A percentile compares a stretch with the other conserved stretches of the same genome.
phyloP scores from a whole-genome alignment of 1,140 invertebrate genomes.

The Neocloeon triangulifer region DNA sequence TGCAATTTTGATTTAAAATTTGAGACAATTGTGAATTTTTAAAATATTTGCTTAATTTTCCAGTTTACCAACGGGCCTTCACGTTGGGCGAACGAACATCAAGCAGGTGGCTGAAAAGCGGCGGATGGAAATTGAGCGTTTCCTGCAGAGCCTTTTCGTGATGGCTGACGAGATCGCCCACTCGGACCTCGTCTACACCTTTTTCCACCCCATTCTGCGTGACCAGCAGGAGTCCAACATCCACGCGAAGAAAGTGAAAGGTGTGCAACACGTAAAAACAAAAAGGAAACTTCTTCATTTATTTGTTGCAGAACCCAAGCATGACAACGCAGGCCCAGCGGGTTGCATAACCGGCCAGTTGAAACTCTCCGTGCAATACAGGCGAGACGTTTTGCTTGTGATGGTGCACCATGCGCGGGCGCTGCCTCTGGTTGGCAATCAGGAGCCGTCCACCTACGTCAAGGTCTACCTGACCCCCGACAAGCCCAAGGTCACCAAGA shows the following conservation, averaged over 20 bases:
- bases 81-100: slow-evolving; percentile 79
- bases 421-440: slow-evolving; percentile 44
- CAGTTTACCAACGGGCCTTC: slow-evolving; percentile 51
- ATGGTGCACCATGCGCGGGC: slow-evolving; percentile 78
- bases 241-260: slow-evolving; percentile 33
- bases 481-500: slow-evolving; percentile 71
- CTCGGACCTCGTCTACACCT: slow-evolving; percentile 91
- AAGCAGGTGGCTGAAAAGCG: slow-evolving; percentile 84
- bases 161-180: slow-evolving; percentile 84
- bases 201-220: slow-evolving; percentile 84
- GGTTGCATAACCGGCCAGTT: slow-evolving; percentile 30
- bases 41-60: no score
- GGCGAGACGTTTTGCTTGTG: slow-evolving; percentile 51
- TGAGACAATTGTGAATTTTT: no score
- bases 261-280: slow-evolving; percentile 21
- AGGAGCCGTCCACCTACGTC: slow-evolving; percentile 76
- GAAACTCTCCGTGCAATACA: slow-evolving; percentile 65
- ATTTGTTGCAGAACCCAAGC: neutral
- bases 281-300: slow-evolving; percentile 6
- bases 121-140: slow-evolving; percentile 62
- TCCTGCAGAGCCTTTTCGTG: slow-evolving; percentile 64
- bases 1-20: no score
- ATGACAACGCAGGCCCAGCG: slow-evolving; percentile 3
- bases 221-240: slow-evolving; percentile 67
- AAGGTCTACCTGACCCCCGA: slow-evolving; percentile 84